phyloP scores from a whole-genome alignment of 1,140 invertebrate species.

The Drosophila pachea region DNA sequence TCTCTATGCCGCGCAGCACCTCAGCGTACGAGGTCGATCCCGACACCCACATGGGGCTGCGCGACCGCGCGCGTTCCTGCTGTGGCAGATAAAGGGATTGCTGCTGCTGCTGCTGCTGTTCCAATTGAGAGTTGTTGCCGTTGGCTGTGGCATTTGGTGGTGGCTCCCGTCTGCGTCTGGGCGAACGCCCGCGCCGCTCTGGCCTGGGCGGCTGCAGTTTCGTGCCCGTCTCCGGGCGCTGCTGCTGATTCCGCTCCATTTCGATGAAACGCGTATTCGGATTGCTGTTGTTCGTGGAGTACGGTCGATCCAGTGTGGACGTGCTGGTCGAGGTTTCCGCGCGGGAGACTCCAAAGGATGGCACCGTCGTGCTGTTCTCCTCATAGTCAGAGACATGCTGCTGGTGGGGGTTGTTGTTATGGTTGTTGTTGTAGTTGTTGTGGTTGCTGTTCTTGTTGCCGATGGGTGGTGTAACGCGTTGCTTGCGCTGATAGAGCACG shows the following conservation, averaged over 20 bases:
- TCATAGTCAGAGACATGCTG: constrained; percentile 32
- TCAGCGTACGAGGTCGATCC: constrained; percentile 88
- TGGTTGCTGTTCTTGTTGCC: constrained; percentile 1
- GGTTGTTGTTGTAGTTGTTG: too few relatives aligned
- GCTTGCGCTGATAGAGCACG: constrained; percentile 32
- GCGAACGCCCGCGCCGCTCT: constrained; percentile 70
- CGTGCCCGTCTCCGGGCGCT: constrained; percentile 51
- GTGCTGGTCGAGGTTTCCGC: constrained; percentile 18
- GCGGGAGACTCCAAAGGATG: background rate
- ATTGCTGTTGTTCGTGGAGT: constrained; percentile 44
- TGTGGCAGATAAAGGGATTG: constrained; percentile 58
- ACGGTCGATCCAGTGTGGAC: constrained; percentile 30
- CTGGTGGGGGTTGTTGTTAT: too few relatives aligned
- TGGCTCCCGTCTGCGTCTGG: constrained; percentile 53
- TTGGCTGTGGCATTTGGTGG: constrained; percentile 21
- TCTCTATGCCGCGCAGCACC: constrained; percentile 83
- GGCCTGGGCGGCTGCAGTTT: constrained; percentile 55
- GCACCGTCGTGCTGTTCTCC: constrained; percentile 4
- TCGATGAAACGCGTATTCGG: constrained; percentile 55
- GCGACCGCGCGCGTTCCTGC: constrained; percentile 81
- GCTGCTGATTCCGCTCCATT: constrained; percentile 52
- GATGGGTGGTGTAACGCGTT: constrained; percentile 15
- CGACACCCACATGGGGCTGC: constrained; percentile 86
- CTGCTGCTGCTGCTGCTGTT: constrained; percentile 42
- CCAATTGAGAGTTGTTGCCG: constrained; percentile 37